Conservation (phyloP, 2,888 invertebrate species). For the Elmis aenea region DNA sequence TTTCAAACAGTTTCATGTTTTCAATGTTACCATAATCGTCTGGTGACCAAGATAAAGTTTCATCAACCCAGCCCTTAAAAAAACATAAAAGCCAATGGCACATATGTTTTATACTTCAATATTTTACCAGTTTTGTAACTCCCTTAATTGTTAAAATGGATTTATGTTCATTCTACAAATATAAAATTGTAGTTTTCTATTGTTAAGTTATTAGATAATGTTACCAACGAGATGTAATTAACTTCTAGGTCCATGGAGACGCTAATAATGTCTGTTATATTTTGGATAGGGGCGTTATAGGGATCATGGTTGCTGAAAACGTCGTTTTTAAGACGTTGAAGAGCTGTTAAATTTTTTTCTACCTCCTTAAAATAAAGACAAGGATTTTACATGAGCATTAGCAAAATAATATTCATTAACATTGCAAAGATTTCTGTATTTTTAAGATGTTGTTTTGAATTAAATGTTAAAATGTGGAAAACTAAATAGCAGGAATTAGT, state of each 20-base stretch:
- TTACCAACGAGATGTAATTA: slow-evolving; percentile 35
- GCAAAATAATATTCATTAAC: slow-evolving; percentile 1
- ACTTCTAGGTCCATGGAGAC: slow-evolving; percentile 33
- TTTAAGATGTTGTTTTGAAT: no score
- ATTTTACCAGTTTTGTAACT: slow-evolving; percentile 44
- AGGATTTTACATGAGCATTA: slow-evolving; percentile 31
- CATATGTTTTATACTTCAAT: slow-evolving; percentile 2
- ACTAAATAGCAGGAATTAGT: no score
- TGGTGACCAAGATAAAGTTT: slow-evolving; percentile 58
- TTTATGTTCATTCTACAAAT: slow-evolving; percentile 40
- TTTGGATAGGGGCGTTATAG: slow-evolving; percentile 38
- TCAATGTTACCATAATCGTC: slow-evolving; percentile 52
- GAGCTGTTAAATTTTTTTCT: slow-evolving; percentile 45
- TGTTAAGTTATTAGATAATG: neutral
- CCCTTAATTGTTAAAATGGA: slow-evolving; percentile 40
- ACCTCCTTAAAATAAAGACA: slow-evolving; percentile 40
- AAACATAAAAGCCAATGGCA: slow-evolving; percentile 8
- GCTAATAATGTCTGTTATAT: slow-evolving; percentile 28
- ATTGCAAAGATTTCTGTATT: no score
- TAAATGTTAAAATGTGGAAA: no score
- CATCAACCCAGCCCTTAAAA: slow-evolving; percentile 59
- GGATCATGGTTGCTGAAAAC: slow-evolving; percentile 50
- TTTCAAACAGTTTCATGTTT: slow-evolving; percentile 47
- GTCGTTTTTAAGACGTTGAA: slow-evolving; percentile 52
- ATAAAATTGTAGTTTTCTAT: slow-evolving; percentile 6